Base-by-base conservation (phyloP, 2,113 vertebrate genomes). In the Lethenteron camtschaticum region DNA sequence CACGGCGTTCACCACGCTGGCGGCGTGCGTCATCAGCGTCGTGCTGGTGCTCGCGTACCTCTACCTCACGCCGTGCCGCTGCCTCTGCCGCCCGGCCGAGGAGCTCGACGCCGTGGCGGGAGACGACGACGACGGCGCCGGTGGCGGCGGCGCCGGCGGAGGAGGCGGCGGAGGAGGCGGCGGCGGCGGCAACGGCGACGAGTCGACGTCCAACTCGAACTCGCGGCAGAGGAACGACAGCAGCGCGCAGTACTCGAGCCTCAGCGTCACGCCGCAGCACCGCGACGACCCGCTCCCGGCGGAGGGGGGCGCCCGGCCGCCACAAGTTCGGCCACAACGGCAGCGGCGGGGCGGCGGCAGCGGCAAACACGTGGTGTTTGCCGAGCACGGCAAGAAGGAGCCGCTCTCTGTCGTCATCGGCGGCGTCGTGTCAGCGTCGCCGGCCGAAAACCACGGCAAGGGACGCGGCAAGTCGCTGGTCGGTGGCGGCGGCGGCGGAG, bases 1-100 rank as follows among this genome's bases (percentile, higher is more conserved):
- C 81, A 97, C 94, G 0, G 94, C 86, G 1, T 97, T 96, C 74
- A 97, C 94, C 74, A 96, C 94, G 0, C 77, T 97, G n/a, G 89
- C 95, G 75, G 91, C 90, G 70, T 97, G 91, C 70, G 82, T 96
- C 75, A 85, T 90, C 69, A 96, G 94, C 12, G 91, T 91, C 73
- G 84, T 97, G 73, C 81, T 97, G 75, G 90, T 97, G 24, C 85
- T 96, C 71, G 88, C 96, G 78, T 97, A 96, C 75, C 82, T 97
- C 76, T 97, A 92, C 77, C 80, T 97, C 76, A 96, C 94, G 0
- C 94, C 94, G 0, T 97, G 94, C 69, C 88, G 85, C 75, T 96
- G 91, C 78, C 89, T 89, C 79, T 96, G 94, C 76, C 81, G 84
- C 1, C 78, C 76, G 8, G n/a, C 76, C 0, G 71, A 56, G 2